Evolutionary conservation across 2,797 vertebrate species (phyloP), one percentile per base, ranked within the genome.

Genomic region (Oreortyx pictus): DNA sequence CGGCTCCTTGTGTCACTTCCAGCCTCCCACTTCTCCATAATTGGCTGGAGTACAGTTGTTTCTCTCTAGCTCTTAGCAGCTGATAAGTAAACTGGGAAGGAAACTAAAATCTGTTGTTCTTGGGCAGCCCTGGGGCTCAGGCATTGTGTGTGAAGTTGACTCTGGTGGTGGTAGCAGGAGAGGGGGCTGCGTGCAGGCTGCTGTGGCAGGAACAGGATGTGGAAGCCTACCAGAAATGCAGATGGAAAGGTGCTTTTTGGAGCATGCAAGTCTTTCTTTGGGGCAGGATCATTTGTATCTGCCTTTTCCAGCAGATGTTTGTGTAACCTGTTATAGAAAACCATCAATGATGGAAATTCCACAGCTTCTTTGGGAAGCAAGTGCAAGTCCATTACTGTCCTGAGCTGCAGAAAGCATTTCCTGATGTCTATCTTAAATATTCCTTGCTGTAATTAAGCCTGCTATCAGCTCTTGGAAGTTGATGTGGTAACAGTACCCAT

Each of bases 1-100:
- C 86, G 88, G 76, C 64, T 94, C 83, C 60, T 78, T 31, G 20
- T 89, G 90, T 93, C 72, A 71, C 35, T 86, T 95, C 73, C 85
- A 75, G 29, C 68, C 60, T 90, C 49, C 4, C 20, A 12, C 79
- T 94, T 93, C 49, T 95, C 23, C 12, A 8, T 46, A 64, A 49
- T 50, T 90, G 77, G 54, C 82, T 89, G 46, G 71, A 73, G 77
- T 59, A 54, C 59, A 82, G 79, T 67, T 79, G 79, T 85, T 73
- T 90, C 79, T 93, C 64, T 90, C 73, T 77, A 80, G 31, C 60
- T 94, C 89, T 66, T 82, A 76, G 25, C 23, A 88, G 79, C 43
- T 82, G 59, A 37, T 83, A 20, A 43, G 61, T 20, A 62, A 62
- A 20, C 61, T 43, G 27, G 31, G 8, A 16, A 39, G 19, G 31